Percentiles rank a stretch among this genome's conserved stretches.
phyloP scores from a whole-genome alignment of 1,140 invertebrate species.

The Brachionus asplanchnoidis region DNA sequence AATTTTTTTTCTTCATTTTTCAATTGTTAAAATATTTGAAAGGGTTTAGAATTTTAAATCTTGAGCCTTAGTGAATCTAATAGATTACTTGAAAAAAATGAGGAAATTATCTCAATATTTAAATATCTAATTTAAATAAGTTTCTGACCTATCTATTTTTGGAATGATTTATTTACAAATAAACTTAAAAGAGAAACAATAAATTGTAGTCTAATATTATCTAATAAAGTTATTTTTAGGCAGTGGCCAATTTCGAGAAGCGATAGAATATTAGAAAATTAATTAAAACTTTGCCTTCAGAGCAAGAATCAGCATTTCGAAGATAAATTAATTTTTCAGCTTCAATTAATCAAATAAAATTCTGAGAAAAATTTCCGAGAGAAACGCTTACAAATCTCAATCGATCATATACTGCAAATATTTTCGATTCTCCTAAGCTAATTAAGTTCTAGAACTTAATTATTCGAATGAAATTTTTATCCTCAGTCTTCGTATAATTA shows the following conservation, averaged over 20 bases:
- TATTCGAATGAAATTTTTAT: neutral
- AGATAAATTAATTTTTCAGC: neutral
- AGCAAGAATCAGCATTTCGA: neutral
- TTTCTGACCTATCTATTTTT: neutral
- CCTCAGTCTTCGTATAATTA: neutral
- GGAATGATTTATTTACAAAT: neutral
- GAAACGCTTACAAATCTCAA: neutral
- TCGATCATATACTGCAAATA: neutral
- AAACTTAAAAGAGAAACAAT: neutral
- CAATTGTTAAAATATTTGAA: neutral
- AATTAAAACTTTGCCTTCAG: neutral
- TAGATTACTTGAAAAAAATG: neutral
- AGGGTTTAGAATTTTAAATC: neutral
- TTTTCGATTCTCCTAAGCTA: neutral
- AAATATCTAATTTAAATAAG: neutral
- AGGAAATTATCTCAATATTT: neutral
- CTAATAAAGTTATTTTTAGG: neutral
- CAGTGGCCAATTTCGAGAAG: neutral
- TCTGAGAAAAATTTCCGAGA: neutral
- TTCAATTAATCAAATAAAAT: neutral
- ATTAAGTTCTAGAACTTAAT: neutral
- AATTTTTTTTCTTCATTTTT: neutral
- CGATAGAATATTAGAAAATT: neutral
- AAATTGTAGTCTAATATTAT: slow-evolving; percentile 1
- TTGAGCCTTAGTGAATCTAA: no score